Evolutionary conservation across 2,888 invertebrate genomes (phyloP), one percentile per base, ranked within the genome.

Genomic region (Habroteleia sp.): DNA sequence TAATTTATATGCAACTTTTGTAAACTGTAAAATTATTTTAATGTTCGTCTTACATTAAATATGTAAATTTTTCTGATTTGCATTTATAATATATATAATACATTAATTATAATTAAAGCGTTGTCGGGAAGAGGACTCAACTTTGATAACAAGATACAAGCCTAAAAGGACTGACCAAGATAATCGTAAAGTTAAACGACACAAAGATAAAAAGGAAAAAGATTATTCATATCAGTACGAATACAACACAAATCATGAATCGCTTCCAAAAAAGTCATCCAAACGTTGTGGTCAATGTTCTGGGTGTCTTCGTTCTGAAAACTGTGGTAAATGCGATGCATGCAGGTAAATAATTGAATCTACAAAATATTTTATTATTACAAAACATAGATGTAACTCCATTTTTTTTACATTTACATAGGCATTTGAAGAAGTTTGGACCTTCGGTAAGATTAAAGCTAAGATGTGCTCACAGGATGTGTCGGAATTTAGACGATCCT

Each of bases 81-180:
- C 8, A 11, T 33, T 33, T 10, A 35, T 17, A 4, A 23, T 58
- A 14, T 29, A 2, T 16, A 16, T 16, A 17, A 20, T 41, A 10
- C 5, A 33, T 25, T 11, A 27, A 29, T 44, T 27, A 81, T 2
- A 11, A 27, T 27, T 65, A 13, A 74, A 90, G 81, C 92, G 93
- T 39, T 97, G 96, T 82, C 91, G 93, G 79, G 94, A 95, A 81
- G 95, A 96, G 84, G 96, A 97, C 87, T 93, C 96, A 0, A 93
- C 92, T 2, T 89, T 97, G 5, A 76, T 88, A 60, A 88, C 88
- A 23, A 80, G 88, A 16, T 89, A 88, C 42, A 88, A 87, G 52
- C 87, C 88, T 1, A 82, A 84, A 33, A 84, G 81, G 35, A 82
- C 81, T 0, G 87, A 88, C 3, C 85, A 83, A 27, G 84, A 87